Conservation (phyloP, 2,113 vertebrate species). For the Oophaga pumilio region DNA sequence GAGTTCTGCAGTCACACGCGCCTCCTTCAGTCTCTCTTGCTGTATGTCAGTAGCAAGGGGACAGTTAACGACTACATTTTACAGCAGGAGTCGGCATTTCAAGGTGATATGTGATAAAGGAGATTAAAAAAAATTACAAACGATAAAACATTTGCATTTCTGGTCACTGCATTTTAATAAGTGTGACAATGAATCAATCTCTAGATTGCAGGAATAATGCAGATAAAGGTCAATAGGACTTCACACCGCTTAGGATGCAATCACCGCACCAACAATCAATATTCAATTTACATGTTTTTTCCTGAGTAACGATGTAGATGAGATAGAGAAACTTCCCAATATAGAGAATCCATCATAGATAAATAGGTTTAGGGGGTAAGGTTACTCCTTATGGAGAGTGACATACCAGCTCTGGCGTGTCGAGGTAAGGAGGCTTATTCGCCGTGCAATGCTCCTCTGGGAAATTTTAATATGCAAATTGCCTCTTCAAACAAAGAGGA, state of each 20-base stretch:
- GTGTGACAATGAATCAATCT: background rate
- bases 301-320: background rate
- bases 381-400: too few species aligned
- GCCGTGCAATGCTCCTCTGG: too few species aligned
- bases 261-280: constrained; percentile 7
- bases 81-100: too few species aligned
- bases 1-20: background rate
- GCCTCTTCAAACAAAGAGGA: too few species aligned
- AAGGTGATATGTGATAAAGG: too few species aligned
- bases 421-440: too few species aligned
- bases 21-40: background rate
- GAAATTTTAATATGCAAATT: too few species aligned
- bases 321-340: background rate
- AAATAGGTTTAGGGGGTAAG: too few species aligned
- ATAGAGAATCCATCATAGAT: background rate
- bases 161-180: background rate
- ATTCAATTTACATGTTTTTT: background rate
- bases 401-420: too few species aligned
- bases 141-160: background rate
- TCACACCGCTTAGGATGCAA: background rate
- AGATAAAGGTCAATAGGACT: background rate
- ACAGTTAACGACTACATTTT: too few species aligned
- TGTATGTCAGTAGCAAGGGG: too few species aligned
- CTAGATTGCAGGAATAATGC: background rate
- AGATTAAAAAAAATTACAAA: too few species aligned